phyloP scores from a whole-genome alignment of 1,140 invertebrate species.

The Ptiloglossa arizonensis region DNA sequence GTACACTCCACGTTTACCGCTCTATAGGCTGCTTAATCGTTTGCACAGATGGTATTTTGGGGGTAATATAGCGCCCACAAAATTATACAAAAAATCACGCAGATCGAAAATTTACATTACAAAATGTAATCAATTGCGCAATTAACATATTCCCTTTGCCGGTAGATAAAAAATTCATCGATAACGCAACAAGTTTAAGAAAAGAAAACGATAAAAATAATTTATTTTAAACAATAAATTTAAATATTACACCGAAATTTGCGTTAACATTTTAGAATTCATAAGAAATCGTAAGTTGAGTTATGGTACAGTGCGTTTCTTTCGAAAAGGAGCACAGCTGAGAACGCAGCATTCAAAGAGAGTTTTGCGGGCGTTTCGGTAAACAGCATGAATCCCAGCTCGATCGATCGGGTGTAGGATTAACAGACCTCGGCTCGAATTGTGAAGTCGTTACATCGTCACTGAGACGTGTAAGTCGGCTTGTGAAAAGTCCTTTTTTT shows the following conservation, averaged over 20 bases:
- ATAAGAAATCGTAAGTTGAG: background rate
- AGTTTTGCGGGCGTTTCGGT: conserved; percentile 48
- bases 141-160: background rate
- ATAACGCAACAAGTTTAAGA: background rate
- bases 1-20: conserved; percentile 55
- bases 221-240: background rate
- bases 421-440: conserved; percentile 53
- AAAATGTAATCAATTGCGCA: background rate
- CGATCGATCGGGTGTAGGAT: conserved; percentile 70
- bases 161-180: background rate
- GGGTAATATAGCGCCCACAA: conserved; percentile 20
- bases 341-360: conserved; percentile 39
- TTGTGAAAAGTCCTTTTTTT: conserved; percentile 62
- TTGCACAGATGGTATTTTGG: conserved; percentile 67
- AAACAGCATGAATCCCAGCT: conserved; percentile 55
- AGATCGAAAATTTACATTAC: background rate
- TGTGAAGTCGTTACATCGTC: conserved; percentile 63
- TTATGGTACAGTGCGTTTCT: conserved; percentile 8
- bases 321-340: conserved; percentile 49
- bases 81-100: background rate
- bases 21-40: conserved; percentile 59
- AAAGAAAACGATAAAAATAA: background rate
- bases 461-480: conserved; percentile 68
- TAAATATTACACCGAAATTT: background rate
- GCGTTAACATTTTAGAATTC: background rate